Conservation (phyloP, 1,140 invertebrate species). For the Eulimnadia texana region DNA sequence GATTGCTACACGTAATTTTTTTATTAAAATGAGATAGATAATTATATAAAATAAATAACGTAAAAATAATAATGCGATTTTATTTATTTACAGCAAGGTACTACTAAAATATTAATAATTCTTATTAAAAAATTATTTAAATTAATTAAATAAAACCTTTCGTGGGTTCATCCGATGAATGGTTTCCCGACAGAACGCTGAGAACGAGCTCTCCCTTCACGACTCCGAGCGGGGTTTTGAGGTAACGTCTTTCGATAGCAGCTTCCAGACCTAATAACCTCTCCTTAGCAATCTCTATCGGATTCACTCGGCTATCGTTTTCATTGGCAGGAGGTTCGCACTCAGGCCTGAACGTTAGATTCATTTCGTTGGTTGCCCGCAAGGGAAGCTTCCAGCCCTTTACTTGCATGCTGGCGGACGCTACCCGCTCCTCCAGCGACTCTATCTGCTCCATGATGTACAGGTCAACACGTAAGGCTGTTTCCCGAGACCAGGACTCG, state of each 20-base stretch:
- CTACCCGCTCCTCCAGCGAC: constrained; percentile 78
- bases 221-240: constrained; percentile 78
- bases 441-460: constrained; percentile 74
- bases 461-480: constrained; percentile 63
- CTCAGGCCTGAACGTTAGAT: constrained; percentile 36
- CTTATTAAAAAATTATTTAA: background rate
- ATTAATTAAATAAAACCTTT: constrained; percentile 6
- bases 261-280: constrained; percentile 68
- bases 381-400: constrained; percentile 69
- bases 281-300: constrained; percentile 52
- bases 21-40: too few species aligned
- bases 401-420: constrained; percentile 81
- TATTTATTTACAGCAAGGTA: too few species aligned
- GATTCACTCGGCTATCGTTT: constrained; percentile 33
- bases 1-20: too few species aligned
- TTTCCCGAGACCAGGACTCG: constrained; percentile 47
- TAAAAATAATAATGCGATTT: too few species aligned
- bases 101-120: too few species aligned
- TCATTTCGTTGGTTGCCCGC: constrained; percentile 41
- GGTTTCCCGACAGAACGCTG: constrained; percentile 10
- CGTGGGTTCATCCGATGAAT: constrained; percentile 8
- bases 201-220: constrained; percentile 12
- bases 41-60: too few species aligned
- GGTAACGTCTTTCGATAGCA: constrained; percentile 79
- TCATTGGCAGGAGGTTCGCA: constrained; percentile 28